Conservation (phyloP, 2,113 vertebrate genomes). For the Centropus bengalensis region DNA sequence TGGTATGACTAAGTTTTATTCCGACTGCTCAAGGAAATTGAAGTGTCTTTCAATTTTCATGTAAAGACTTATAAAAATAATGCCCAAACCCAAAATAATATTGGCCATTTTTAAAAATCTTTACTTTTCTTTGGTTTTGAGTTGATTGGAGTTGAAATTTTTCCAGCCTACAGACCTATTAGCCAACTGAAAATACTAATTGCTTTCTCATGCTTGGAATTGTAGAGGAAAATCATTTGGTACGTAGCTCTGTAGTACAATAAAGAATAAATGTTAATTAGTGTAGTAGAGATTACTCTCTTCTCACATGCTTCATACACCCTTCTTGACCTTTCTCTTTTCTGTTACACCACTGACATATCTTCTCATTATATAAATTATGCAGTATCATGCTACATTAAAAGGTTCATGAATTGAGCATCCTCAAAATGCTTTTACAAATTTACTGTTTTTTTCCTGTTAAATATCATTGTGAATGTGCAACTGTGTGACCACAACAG, state of each 20-base stretch:
- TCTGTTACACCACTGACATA: background rate
- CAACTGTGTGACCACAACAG: background rate
- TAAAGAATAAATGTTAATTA: background rate
- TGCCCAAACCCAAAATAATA: background rate
- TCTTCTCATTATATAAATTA: background rate
- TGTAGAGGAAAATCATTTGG: background rate
- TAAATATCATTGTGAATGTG: background rate
- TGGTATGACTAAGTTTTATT: background rate
- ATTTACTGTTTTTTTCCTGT: background rate
- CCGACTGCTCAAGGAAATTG: background rate
- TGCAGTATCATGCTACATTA: fast-evolving
- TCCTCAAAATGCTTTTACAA: background rate
- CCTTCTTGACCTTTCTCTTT: background rate
- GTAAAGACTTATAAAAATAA: background rate
- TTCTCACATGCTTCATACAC: background rate
- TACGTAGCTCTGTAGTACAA: background rate
- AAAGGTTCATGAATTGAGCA: background rate
- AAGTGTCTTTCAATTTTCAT: background rate
- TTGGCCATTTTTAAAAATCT: background rate
- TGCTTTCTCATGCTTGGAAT: background rate
- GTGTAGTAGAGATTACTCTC: background rate
- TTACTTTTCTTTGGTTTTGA: background rate
- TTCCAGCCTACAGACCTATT: background rate
- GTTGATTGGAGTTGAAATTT: background rate
- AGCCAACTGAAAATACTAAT: background rate